These are phyloP conservation scores for Python bivittatus DNA, from an alignment of 2,113 vertebrate genomes.

Conservation along the genomic window DNA sequence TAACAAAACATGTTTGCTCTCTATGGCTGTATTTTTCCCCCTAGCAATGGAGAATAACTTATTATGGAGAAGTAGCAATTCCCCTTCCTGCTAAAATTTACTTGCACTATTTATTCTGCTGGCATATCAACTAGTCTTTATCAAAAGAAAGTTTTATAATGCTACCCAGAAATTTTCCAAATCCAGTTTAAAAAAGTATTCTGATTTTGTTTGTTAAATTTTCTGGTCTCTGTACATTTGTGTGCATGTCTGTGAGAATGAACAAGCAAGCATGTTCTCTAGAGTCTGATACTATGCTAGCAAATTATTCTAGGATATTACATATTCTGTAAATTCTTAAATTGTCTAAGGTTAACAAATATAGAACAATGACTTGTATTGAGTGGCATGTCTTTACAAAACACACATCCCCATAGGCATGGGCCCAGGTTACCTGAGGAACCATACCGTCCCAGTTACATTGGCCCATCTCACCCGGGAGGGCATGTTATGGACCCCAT, in stretches of 20 bases:
- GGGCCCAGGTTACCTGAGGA: too few species aligned
- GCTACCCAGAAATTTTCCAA: not conserved
- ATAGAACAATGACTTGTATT: slow-evolving; percentile 39
- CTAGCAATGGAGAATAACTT: not conserved
- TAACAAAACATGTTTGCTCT: not conserved
- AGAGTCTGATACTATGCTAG: not conserved
- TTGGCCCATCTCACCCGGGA: too few species aligned
- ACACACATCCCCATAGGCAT: slow-evolving; percentile 15
- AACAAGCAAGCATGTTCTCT: not conserved
- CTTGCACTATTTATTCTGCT: not conserved
- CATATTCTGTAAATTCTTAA: slow-evolving; percentile 38
- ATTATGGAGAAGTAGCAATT: not conserved
- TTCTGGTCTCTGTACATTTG: not conserved
- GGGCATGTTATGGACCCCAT: too few species aligned
- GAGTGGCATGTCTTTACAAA: slow-evolving; percentile 20
- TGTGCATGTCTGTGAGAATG: not conserved
- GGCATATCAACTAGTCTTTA: not conserved
- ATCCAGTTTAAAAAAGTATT: not conserved
- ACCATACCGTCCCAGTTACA: too few species aligned
- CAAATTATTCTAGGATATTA: slow-evolving; percentile 9
- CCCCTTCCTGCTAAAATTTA: not conserved
- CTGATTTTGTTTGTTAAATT: not conserved
- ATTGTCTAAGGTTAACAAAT: slow-evolving; percentile 39
- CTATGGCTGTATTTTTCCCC: not conserved
- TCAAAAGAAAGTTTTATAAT: not conserved